Base-by-base conservation (phyloP, 2,888 invertebrate genomes). In the Pediacus dermestoides region DNA sequence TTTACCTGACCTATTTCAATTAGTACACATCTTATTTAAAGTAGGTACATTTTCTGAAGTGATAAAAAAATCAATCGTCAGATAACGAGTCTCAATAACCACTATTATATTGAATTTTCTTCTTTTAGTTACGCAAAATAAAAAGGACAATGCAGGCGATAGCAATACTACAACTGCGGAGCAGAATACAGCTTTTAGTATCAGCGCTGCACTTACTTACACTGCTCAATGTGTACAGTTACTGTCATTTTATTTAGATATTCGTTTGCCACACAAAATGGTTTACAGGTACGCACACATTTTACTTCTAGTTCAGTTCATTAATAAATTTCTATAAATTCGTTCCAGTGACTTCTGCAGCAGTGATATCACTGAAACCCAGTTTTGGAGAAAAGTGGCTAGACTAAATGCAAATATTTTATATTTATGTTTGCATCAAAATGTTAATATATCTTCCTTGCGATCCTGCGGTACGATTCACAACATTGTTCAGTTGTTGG, bases 191-290 rank as follows among this genome's bases (percentile, higher is more conserved):
- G 81, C 82, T 26, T 82, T 82, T 60, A 81, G 81, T 47, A 85
- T 85, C 50, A 80, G 78, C 64, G 90, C 85, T 48, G 93, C 88
- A 34, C 77, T 94, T 26, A 84, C 86, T 25, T 88, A 91, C 65
- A 83, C 87, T 23, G 84, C 91, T 39, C 94, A 94, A 72, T 74
- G 94, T 52, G 78, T 87, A 28, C 81, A 84, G 61, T 74, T 91
- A 50, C 73, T 92, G 49, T 86, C 91, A 31, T 88, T 82, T 74
- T 85, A 86, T 65, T 74, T 93, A 44, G 88, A 91, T 70, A 77
- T 85, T 35, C 76, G 84, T 48, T 74, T 93, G 63, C 93, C 93
- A 21, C 81, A 82, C 53, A 81, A 81, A 66, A 70, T 84, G 55
- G 72, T 75, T 35, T 82, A 82, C 61, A 79, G 81, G 81, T 81